A percentile compares a stretch with the other conserved stretches of the same genome.
Conservation (phyloP, 2,113 vertebrate species). For the Rhinogobius similis region DNA sequence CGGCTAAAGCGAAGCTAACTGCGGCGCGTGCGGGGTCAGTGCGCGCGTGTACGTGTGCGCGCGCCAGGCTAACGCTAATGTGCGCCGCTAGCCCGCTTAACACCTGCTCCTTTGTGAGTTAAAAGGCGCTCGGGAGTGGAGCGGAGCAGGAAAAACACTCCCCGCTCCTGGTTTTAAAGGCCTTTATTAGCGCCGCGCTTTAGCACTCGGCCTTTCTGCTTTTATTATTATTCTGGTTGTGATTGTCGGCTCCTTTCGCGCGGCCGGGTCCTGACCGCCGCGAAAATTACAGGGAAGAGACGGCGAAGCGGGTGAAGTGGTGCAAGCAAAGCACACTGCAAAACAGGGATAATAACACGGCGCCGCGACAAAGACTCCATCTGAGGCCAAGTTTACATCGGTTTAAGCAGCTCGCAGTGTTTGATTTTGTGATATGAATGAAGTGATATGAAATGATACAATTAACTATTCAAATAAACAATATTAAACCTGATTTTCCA, state of each 20-base stretch:
- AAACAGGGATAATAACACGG: neutral
- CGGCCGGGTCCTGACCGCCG: slow-evolving; percentile 68
- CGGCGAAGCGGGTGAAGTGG: slow-evolving; percentile 16
- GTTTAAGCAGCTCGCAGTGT: too few species aligned
- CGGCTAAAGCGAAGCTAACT: slow-evolving; percentile 41
- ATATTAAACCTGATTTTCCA: too few species aligned
- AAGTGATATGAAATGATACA: too few species aligned
- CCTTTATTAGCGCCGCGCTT: slow-evolving; percentile 64
- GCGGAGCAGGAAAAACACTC: neutral
- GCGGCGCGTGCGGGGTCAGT: slow-evolving; percentile 23
- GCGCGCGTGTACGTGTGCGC: slow-evolving; percentile 9
- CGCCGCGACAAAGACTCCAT: too few species aligned
- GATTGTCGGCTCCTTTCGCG: slow-evolving; percentile 59
- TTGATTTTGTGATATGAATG: too few species aligned
- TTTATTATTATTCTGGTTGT: slow-evolving; percentile 61
- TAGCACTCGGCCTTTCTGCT: slow-evolving; percentile 50
- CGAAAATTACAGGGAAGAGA: slow-evolving; percentile 66
- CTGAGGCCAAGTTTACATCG: too few species aligned
- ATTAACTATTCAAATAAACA: too few species aligned
- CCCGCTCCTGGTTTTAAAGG: slow-evolving; percentile 55
- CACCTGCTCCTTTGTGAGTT: slow-evolving; percentile 89
- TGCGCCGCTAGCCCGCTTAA: slow-evolving; percentile 66
- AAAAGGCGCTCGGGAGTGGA: slow-evolving; percentile 64
- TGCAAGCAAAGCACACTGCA: slow-evolving; percentile 14
- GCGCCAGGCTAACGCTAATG: slow-evolving; percentile 1